Evolutionary conservation across 2,888 invertebrate species (phyloP).

Genomic region (Dryococelus australis): DNA sequence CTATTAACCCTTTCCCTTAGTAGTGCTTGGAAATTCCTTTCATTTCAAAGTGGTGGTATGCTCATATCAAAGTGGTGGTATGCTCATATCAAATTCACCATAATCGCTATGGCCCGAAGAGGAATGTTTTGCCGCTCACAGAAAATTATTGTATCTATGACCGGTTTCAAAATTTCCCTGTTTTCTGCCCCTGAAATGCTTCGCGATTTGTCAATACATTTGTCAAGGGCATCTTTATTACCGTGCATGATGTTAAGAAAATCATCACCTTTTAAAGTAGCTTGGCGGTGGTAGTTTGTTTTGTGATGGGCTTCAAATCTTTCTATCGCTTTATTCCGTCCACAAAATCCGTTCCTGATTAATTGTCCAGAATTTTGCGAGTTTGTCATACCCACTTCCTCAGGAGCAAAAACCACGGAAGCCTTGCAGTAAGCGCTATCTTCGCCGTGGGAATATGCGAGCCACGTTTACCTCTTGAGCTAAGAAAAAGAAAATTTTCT

Average conservation of each 20-base stretch:
- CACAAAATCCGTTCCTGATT: not conserved
- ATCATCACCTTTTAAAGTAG: not conserved
- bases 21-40: not conserved
- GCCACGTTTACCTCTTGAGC: not conserved
- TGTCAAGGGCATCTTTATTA: not conserved
- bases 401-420: no score
- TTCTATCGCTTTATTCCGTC: conserved; percentile 3
- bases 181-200: not conserved
- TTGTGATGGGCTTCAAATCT: not conserved
- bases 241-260: not conserved
- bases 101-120: not conserved
- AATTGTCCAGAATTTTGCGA: not conserved
- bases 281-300: not conserved
- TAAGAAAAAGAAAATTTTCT: not conserved
- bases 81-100: not conserved
- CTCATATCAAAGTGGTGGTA: no score
- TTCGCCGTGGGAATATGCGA: not conserved
- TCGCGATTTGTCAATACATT: not conserved
- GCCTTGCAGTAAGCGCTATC: not conserved
- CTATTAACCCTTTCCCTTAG: not conserved
- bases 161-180: not conserved
- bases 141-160: not conserved
- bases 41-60: not conserved
- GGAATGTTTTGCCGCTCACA: not conserved
- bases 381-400: not conserved